Evolutionary conservation across 2,113 vertebrate genomes (phyloP).

Genomic region (Takifugu flavidus): DNA sequence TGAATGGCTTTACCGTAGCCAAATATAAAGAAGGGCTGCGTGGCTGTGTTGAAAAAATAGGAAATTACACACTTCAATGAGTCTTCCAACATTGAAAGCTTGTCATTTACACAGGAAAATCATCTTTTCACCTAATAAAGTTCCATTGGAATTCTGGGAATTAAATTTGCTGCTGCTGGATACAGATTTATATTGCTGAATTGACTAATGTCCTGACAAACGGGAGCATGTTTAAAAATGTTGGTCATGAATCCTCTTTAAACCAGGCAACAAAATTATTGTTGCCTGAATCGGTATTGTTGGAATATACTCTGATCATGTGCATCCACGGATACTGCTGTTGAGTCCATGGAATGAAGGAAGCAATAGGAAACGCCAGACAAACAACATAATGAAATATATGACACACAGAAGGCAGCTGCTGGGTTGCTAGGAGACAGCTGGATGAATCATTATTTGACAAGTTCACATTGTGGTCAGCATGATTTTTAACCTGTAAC

Average conservation of each 20-base stretch:
- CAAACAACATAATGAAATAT: constrained; percentile 51
- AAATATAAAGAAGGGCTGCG: constrained; percentile 84
- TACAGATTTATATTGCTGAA: too few relatives aligned
- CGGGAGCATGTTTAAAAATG: too few relatives aligned
- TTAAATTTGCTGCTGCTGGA: too few relatives aligned
- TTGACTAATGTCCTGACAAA: too few relatives aligned
- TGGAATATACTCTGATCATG: constrained; percentile 26
- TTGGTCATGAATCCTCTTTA: too few relatives aligned
- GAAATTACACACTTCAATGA: not conserved
- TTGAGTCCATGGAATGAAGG: constrained; percentile 53
- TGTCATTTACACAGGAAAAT: too few relatives aligned
- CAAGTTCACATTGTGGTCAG: constrained; percentile 50
- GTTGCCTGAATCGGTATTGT: too few relatives aligned
- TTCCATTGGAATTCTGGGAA: too few relatives aligned
- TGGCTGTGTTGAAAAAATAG: constrained; percentile 63
- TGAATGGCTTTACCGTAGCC: constrained; percentile 82
- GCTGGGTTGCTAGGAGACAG: constrained; percentile 38
- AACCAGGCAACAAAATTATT: too few relatives aligned
- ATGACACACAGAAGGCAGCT: constrained; percentile 23
- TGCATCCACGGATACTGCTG: constrained; percentile 40
- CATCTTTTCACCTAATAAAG: too few relatives aligned
- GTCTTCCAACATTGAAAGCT: not conserved
- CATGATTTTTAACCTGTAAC: constrained; percentile 3
- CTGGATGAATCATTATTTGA: constrained; percentile 41
- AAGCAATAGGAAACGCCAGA: constrained; percentile 49